Conservation (phyloP, 2,888 invertebrate genomes). For the Macropis europaea region DNA sequence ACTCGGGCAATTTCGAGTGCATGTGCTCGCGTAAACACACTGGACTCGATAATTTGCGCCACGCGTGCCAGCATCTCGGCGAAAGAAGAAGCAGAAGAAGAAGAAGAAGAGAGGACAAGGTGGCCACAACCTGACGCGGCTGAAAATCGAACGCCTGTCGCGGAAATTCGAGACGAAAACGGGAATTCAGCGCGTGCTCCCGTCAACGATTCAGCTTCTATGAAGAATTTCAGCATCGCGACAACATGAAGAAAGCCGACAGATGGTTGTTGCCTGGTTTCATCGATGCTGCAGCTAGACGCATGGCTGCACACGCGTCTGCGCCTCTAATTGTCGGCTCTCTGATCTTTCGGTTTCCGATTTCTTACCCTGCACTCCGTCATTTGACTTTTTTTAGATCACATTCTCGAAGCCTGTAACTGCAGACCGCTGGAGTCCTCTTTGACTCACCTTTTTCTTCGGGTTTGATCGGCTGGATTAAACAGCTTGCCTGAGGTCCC, state of each 20-base stretch:
- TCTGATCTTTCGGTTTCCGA: too few species aligned
- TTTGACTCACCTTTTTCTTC: too few species aligned
- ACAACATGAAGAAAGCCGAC: neutral
- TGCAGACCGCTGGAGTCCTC: too few species aligned
- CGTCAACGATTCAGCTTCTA: neutral
- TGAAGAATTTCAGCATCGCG: neutral
- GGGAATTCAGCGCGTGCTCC: constrained; percentile 9
- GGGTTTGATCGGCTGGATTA: too few species aligned
- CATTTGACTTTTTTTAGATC: too few species aligned
- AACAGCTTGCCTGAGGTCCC: too few species aligned
- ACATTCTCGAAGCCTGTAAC: too few species aligned
- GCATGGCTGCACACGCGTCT: too few species aligned
- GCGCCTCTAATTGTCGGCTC: too few species aligned
- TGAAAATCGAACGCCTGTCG: constrained; percentile 2
- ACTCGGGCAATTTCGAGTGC: neutral
- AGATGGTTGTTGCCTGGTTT: constrained; percentile 11
- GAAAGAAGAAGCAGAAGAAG: too few species aligned
- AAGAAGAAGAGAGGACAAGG: neutral
- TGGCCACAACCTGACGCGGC: constrained; percentile 11
- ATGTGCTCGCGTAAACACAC: neutral
- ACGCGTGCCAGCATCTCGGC: constrained; percentile 7
- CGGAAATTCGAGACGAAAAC: constrained; percentile 20
- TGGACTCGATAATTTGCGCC: constrained; percentile 4
- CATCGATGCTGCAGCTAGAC: too few species aligned
- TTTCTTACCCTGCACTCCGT: too few species aligned